These are phyloP conservation scores for Struthio camelus DNA, from an alignment of 2,113 vertebrate species.

Conservation along the genomic window DNA sequence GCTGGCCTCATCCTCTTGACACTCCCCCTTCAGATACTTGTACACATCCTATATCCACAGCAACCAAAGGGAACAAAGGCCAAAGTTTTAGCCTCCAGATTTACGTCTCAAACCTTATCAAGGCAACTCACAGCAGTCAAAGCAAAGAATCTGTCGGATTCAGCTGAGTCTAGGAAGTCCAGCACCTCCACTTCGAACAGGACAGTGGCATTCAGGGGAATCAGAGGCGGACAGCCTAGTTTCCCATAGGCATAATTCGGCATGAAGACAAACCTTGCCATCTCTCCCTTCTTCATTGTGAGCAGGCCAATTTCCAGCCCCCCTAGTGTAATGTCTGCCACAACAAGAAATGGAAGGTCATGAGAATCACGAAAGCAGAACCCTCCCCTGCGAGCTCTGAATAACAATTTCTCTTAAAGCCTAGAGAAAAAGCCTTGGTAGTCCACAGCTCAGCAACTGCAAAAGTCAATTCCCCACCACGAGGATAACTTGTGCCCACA, in stretches of 20 bases:
- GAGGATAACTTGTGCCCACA: not conserved
- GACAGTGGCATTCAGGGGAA: slow-evolving; percentile 81
- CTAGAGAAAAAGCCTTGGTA: not conserved
- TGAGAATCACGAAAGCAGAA: not conserved
- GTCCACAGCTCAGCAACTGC: not conserved
- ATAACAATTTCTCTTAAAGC: not conserved
- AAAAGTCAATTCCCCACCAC: not conserved
- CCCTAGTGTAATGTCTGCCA: slow-evolving; percentile 84
- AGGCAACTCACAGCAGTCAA: slow-evolving; percentile 78
- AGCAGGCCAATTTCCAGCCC: slow-evolving; percentile 88
- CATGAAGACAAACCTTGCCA: slow-evolving; percentile 83
- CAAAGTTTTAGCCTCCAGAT: not conserved
- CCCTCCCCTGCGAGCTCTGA: not conserved
- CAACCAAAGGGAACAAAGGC: not conserved
- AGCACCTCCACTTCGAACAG: slow-evolving; percentile 89
- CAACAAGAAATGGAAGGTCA: not conserved
- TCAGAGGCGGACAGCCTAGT: slow-evolving; percentile 86
- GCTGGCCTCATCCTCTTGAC: too few species aligned
- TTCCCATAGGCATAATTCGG: slow-evolving; percentile 87
- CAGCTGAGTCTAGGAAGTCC: slow-evolving; percentile 85
- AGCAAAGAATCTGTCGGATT: slow-evolving; percentile 82
- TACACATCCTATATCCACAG: not conserved
- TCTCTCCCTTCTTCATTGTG: slow-evolving; percentile 90
- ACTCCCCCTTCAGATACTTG: too few species aligned
- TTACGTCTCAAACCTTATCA: not conserved